phyloP scores from a whole-genome alignment of 2,113 vertebrate genomes.

The Odontophorus gujanensis region DNA sequence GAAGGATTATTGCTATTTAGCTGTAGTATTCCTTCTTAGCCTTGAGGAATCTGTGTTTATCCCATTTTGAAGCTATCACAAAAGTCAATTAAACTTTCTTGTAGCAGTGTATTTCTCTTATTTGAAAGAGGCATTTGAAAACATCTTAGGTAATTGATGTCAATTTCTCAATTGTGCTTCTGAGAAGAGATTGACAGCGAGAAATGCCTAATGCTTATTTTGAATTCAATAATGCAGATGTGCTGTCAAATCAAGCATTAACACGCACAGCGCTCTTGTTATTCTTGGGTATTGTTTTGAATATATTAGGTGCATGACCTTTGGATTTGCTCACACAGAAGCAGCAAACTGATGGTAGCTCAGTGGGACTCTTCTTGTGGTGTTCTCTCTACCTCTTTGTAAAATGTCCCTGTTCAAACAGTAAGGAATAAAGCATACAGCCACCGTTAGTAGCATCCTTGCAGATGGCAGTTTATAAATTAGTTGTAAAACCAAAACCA shows the following conservation, averaged over 20 bases:
- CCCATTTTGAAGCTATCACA: not conserved
- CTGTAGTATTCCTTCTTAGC: not conserved
- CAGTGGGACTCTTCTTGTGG: not conserved
- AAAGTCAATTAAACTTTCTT: slow-evolving; percentile 32
- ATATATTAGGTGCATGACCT: slow-evolving; percentile 40
- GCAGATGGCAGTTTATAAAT: not conserved
- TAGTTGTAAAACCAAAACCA: not conserved
- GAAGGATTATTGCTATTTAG: not conserved
- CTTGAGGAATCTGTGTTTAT: not conserved
- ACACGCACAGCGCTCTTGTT: not conserved
- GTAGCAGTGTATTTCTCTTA: slow-evolving; percentile 15
- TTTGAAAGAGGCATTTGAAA: slow-evolving; percentile 65
- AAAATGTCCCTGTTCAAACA: not conserved
- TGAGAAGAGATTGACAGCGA: slow-evolving; percentile 61
- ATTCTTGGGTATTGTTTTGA: slow-evolving; percentile 31
- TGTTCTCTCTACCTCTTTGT: not conserved
- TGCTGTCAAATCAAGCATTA: slow-evolving; percentile 68
- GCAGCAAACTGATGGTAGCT: not conserved
- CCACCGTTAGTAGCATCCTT: not conserved
- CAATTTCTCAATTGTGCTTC: slow-evolving; percentile 49
- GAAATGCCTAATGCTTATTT: slow-evolving; percentile 43
- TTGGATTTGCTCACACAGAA: slow-evolving; percentile 25
- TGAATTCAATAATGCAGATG: slow-evolving; percentile 62
- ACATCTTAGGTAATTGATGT: slow-evolving; percentile 59
- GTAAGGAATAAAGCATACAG: not conserved